Base-by-base conservation (phyloP, 2,888 invertebrate species). In the Philhelius pedissequus region DNA sequence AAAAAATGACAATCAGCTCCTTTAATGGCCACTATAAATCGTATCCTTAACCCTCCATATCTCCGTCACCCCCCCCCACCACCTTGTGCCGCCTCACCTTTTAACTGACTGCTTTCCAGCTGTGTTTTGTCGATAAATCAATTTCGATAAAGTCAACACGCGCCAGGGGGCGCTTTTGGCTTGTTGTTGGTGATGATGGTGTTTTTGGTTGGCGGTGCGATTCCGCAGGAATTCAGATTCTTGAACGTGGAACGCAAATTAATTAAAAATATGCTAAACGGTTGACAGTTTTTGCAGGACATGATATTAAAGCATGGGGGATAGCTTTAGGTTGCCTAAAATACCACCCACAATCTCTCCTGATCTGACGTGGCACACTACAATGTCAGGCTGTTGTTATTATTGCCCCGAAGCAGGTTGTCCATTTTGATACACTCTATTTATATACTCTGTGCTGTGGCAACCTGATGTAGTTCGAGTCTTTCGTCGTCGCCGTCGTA, bases 21-120 rank as follows among this genome's bases (percentile, higher is more conserved):
- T 75, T 90, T 89, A 89, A 90, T 89, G 88, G 90, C 87, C 87
- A 86, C 88, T 89, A 89, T 89, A 89, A 89, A 89, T 89, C 79
- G 80, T 75, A 60, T 75, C 64, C 58, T 38, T 43, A 40, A 50
- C 38, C 30, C 40, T 18, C 6, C 64, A 22, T 22, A 2, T 13
- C 45, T 20, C 13, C 13, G 1, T 5, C 22, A 22, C 7, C 5
- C 13, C 48, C 13, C 6, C 22, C 4, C 15, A 3, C 18, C 11
- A 25, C 40, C n/a, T n/a, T n/a, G n/a, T n/a, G 7, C 18, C 11
- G 40, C 40, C n/a, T 27, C 11, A 25, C 40, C n/a, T 27, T 40
- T n/a, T 22, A 48, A 48, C 48, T 40, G n/a, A 4, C 5, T 25
- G 38, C 43, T 32, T 22, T 40, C 70, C 70, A 75, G 74, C 77